These are phyloP conservation scores for Cetonia aurata DNA, from an alignment of 2,888 invertebrate genomes.

Conservation along the genomic window DNA sequence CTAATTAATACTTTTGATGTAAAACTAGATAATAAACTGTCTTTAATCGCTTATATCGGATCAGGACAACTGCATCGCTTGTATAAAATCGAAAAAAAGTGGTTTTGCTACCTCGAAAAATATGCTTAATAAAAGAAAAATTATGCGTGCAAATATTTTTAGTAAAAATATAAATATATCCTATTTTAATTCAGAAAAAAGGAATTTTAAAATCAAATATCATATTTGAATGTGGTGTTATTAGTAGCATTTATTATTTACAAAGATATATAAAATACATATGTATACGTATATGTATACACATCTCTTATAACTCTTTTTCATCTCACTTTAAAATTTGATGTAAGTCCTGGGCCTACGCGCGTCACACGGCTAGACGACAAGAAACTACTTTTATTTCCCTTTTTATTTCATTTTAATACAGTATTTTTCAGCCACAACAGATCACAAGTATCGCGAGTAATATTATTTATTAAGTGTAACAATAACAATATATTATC, in stretches of 20 bases:
- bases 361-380: constrained; percentile 55
- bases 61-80: no score
- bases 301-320: background rate
- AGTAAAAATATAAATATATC: background rate
- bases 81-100: no score
- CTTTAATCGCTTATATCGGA: no score
- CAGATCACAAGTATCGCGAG: background rate
- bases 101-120: no score
- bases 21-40: no score
- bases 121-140: no score
- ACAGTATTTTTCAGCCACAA: constrained; percentile 46
- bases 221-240: no score
- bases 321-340: constrained; percentile 50
- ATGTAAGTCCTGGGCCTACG: constrained; percentile 63
- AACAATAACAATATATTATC: no score
- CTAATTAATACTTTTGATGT: no score
- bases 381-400: constrained; percentile 55
- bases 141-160: no score
- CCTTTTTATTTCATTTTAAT: background rate
- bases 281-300: constrained; percentile 13
- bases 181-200: background rate
- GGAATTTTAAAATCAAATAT: background rate
- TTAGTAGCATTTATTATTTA: no score
- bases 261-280: background rate
- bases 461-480: background rate